Conservation (phyloP, 2,888 invertebrate species). For the Pseudoips prasinana region DNA sequence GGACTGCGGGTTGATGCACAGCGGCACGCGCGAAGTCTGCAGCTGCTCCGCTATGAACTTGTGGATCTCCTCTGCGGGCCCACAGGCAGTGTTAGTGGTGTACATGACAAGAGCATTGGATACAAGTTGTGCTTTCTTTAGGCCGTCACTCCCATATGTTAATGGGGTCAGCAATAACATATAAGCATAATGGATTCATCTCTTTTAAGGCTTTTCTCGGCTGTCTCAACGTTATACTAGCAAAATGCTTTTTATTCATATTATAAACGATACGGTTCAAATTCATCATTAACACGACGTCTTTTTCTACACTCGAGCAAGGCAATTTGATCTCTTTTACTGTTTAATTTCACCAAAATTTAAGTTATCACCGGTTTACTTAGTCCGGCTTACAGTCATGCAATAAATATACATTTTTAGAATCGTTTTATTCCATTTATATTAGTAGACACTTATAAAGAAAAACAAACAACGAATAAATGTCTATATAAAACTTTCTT, state of each 20-base stretch:
- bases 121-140: not conserved
- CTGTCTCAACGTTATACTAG: not conserved
- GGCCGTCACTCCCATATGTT: not conserved
- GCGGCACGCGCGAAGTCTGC: constrained; percentile 96
- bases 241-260: not conserved
- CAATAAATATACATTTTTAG: too few species aligned
- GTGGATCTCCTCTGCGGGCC: constrained; percentile 96
- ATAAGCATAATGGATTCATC: not conserved
- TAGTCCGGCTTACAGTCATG: too few species aligned
- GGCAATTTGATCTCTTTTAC: too few species aligned
- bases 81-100: too few species aligned
- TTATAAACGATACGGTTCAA: not conserved
- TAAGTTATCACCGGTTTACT: too few species aligned
- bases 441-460: too few species aligned
- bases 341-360: too few species aligned
- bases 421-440: too few species aligned
- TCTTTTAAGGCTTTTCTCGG: not conserved
- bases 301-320: too few species aligned
- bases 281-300: not conserved
- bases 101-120: not conserved
- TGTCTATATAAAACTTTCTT: too few species aligned
- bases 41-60: constrained; percentile 99
- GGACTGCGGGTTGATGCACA: constrained; percentile 99
- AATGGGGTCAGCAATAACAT: not conserved
- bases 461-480: too few species aligned